Base-by-base conservation (phyloP, 2,113 vertebrate genomes). In the Brevimyrus niger region DNA sequence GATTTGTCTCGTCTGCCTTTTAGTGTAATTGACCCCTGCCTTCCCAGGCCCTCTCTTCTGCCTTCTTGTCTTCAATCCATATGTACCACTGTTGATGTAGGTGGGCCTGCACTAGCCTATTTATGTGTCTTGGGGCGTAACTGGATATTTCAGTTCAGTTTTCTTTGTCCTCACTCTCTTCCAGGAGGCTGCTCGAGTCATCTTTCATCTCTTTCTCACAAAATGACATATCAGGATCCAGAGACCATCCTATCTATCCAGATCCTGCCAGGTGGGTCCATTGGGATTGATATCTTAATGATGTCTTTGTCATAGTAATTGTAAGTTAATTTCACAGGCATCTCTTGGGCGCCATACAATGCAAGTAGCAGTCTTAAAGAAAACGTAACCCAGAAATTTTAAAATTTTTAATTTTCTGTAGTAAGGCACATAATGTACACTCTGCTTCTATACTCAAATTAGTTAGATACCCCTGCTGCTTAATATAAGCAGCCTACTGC, bases 201-300 rank as follows among this genome's bases (percentile, higher is more conserved):
- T 99, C 98, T 38, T 96, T 99, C 88, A 95, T 99, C 93, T 99
- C 98, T 6, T 93, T 99, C 92, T 99, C 98, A 89, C 97, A 98
- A 91, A 99, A 99, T 0, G 98, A 99, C 95, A 97, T 98, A 96
- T 97, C 97, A 58, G 97, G 98, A 92, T 99, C 98, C 87, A 96
- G 98, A 94, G 98, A 99, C 92, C 98, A 99, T 93, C 98, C 98
- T 1, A 99, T 99, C 89, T 99, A 99, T 94, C 98, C 98, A 31
- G 98, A 99, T 93, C 98, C 98, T 89, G 98, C 98, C 94, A 98
- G 98, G 98, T 99, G 95, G 95, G 92, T 88, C n/a, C 51, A 27
- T 19, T 17, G 9, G 31, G 42, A 35, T 46, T 27, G 9, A 38
- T 87, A 50, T 31, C 61, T 69, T 69, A n/a, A 31, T 69, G 61